These are phyloP conservation scores for Bolborhynchus lineola DNA, from an alignment of 2,113 vertebrate genomes.

Conservation along the genomic window DNA sequence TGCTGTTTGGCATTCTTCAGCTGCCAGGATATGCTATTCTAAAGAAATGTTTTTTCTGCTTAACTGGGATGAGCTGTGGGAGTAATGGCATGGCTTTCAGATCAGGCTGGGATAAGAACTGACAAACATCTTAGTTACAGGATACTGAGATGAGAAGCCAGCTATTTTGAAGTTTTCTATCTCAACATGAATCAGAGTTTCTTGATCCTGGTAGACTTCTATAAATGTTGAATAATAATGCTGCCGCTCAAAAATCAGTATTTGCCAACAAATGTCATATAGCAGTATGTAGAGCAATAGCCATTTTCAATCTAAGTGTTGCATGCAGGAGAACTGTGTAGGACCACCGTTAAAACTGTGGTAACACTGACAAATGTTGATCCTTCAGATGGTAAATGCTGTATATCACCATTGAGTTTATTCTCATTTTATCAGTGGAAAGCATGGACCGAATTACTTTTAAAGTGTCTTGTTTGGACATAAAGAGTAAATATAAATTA, in stretches of 20 bases:
- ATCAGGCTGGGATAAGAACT: neutral
- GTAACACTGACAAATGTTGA: neutral
- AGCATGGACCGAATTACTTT: neutral
- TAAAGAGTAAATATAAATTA: neutral
- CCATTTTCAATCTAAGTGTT: neutral
- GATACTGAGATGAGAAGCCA: neutral
- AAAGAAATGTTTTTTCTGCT: neutral
- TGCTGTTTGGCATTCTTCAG: neutral
- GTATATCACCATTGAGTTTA: slow-evolving; percentile 2
- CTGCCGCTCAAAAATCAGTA: neutral
- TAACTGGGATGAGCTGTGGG: neutral
- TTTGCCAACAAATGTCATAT: neutral
- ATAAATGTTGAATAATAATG: slow-evolving; percentile 19
- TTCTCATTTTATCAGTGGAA: slow-evolving; percentile 26
- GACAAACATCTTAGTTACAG: neutral
- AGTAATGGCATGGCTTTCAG: neutral
- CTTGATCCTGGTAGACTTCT: neutral
- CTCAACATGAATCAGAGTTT: neutral
- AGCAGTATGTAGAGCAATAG: neutral
- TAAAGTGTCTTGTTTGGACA: neutral
- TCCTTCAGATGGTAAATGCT: slow-evolving; percentile 14
- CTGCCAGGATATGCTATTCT: neutral
- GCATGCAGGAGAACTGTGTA: neutral
- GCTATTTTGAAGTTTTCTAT: neutral
- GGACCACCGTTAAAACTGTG: neutral